Base-by-base conservation (phyloP, 2,888 invertebrate genomes). In the Ochropleura plecta region DNA sequence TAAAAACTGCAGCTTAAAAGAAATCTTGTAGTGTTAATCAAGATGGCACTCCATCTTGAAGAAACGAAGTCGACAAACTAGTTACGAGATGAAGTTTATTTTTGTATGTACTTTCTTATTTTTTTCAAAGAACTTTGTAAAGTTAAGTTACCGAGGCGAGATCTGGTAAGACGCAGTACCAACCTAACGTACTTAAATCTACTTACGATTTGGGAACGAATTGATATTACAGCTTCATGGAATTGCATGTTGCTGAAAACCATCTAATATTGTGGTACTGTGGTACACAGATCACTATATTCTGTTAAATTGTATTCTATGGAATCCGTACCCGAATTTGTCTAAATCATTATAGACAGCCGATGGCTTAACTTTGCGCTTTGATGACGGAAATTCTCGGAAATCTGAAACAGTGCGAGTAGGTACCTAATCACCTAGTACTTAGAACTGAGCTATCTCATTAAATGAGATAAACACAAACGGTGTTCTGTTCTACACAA, bases 11-110 rank as follows among this genome's bases (percentile, higher is more conserved):
- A 70, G 20, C 20, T 42, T 42, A 14, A 70, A 70, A 49, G 5
- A 70, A 49, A 42, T 44, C 62, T 62, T 62, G 62, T 44, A 44
- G 20, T 67, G 7, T 62, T 67, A 67, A 60, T 44, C 42, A 60
- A 70, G 70, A 70, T 14, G 48, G 12, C 5, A 40, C 40, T 20
- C 70, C 16, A 20, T 70, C 70, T 48, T 70, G 18, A 70, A 70
- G 18, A 49, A 66, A n/a, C n/a, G 6, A 69, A n/a, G n/a, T 67
- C 12, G 6, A 49, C 70, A 20, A 70, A 42, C 16, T 70, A 49
- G 70, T 42, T 70, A 57, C 16, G 20, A 60, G 5, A 67, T 44
- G 16, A 62, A 67, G 60, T 67, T 60, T 60, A 44, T 44, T 16
- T 67, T 67, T 67, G 7, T 20, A n/a, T 42, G 10, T 42, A 44